Evolutionary conservation across 1,140 invertebrate species (phyloP).

Genomic region (Zaprionus kolodkinae): DNA sequence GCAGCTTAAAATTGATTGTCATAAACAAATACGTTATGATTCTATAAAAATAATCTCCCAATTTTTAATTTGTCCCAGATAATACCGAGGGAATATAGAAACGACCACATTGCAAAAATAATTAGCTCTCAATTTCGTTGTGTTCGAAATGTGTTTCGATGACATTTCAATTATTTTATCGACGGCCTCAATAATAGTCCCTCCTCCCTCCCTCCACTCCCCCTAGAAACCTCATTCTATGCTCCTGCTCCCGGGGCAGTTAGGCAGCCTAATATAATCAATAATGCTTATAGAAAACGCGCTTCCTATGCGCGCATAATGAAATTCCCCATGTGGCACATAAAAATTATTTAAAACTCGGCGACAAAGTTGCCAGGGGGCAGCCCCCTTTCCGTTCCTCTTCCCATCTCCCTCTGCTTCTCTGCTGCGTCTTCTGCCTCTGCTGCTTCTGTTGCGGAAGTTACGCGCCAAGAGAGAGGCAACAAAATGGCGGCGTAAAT

Average conservation of each 20-base stretch:
- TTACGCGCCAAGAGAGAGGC: conserved; percentile 35
- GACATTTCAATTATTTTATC: conserved; percentile 30
- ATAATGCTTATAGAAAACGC: conserved; percentile 34
- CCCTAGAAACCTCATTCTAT: too few species aligned
- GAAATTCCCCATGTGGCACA: conserved; percentile 43
- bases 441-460: conserved; percentile 44
- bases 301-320: conserved; percentile 26
- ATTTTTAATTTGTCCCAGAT: not conserved
- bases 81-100: not conserved
- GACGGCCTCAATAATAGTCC: not conserved
- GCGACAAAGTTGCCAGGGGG: conserved; percentile 25
- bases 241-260: not conserved
- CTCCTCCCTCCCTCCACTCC: too few species aligned
- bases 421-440: not conserved
- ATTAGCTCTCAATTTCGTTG: conserved; percentile 10
- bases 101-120: not conserved
- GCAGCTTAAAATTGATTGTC: conserved; percentile 6
- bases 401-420: not conserved
- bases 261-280: conserved; percentile 38
- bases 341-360: conserved; percentile 52
- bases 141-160: not conserved
- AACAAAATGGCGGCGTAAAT: conserved; percentile 69
- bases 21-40: not conserved
- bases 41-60: not conserved
- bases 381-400: not conserved